Evolutionary conservation across 2,113 vertebrate genomes (phyloP).

Genomic region (Scomber colias): DNA sequence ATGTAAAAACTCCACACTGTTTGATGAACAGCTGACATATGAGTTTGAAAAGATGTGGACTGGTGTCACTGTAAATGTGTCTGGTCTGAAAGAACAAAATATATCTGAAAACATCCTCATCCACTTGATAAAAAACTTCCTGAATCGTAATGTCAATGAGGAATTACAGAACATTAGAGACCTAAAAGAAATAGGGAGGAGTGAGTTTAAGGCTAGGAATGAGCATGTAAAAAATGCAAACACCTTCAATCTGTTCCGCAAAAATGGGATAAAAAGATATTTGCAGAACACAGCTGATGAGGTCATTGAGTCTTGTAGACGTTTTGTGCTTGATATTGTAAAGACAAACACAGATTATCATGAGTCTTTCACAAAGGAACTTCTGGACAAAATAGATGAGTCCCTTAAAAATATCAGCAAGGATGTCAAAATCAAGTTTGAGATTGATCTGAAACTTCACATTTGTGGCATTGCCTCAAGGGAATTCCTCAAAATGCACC

Average conservation of each 20-base stretch:
- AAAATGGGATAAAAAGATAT: too few species aligned
- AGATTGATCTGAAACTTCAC: too few species aligned
- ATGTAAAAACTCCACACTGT: not conserved
- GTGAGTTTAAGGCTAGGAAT: too few species aligned
- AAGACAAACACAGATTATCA: constrained; percentile 64
- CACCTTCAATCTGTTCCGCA: too few species aligned
- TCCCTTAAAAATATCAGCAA: not conserved
- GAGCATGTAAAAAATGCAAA: too few species aligned
- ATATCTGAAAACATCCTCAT: constrained; percentile 38
- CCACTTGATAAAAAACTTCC: constrained; percentile 50
- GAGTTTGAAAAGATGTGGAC: constrained; percentile 82
- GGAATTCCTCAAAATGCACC: constrained; percentile 66
- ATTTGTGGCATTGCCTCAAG: constrained; percentile 44
- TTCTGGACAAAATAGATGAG: constrained; percentile 59
- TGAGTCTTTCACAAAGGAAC: constrained; percentile 37
- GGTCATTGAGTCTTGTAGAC: too few species aligned
- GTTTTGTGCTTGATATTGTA: not conserved
- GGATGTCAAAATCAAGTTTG: not conserved
- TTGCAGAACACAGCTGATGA: too few species aligned
- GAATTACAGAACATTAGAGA: not conserved
- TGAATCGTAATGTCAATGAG: constrained; percentile 26
- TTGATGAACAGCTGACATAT: not conserved
- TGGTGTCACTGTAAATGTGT: not conserved
- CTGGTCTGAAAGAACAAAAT: constrained; percentile 24
- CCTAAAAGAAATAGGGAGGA: too few species aligned